Evolutionary conservation across 2,797 vertebrate species (phyloP).

Genomic region (Hybognathus amarus): DNA sequence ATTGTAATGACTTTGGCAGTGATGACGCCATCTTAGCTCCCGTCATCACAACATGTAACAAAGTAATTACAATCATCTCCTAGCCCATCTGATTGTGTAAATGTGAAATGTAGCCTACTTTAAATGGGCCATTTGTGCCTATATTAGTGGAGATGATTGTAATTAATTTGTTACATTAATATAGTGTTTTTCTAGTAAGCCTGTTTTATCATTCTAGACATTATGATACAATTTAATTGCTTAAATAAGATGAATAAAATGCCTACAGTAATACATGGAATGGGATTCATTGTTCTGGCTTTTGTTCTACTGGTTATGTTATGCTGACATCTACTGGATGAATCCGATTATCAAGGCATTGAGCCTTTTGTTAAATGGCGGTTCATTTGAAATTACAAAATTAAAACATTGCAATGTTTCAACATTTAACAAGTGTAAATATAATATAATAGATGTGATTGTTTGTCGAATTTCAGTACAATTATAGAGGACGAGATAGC

Average conservation of each 20-base stretch:
- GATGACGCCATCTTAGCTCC: too few relatives aligned
- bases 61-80: background rate
- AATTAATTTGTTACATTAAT: too few relatives aligned
- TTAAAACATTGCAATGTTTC: background rate
- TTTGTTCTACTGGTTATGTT: background rate
- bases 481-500: too few relatives aligned
- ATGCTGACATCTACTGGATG: constrained; percentile 44
- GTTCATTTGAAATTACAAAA: background rate
- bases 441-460: background rate
- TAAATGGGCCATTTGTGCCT: too few relatives aligned
- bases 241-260: background rate
- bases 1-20: too few relatives aligned
- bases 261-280: background rate
- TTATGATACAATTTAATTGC: background rate
- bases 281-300: background rate
- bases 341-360: background rate
- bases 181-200: background rate
- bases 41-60: too few relatives aligned
- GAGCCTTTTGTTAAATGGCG: too few relatives aligned
- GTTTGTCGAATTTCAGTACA: background rate
- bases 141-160: too few relatives aligned
- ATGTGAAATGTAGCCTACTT: too few relatives aligned
- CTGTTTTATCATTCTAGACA: background rate
- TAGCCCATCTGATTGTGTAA: too few relatives aligned
- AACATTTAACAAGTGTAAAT: background rate